A percentile compares a stretch with the other conserved stretches of the same genome.
Conservation (phyloP, 2,797 vertebrate genomes). For the Microctenopoma lineatum region DNA sequence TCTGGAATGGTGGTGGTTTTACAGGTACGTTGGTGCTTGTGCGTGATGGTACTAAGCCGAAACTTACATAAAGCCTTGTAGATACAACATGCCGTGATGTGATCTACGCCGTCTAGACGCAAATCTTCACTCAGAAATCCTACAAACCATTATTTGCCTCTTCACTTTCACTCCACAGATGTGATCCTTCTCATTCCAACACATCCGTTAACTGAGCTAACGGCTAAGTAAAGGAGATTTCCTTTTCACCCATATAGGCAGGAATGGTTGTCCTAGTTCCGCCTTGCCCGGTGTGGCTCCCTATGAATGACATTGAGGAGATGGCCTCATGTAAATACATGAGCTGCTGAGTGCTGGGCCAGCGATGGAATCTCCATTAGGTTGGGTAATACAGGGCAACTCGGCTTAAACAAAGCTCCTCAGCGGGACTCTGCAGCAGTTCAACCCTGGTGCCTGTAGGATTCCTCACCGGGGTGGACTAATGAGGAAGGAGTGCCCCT, state of each 20-base stretch:
- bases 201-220: slow-evolving; percentile 6
- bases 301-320: slow-evolving; percentile 40
- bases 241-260: slow-evolving; percentile 13
- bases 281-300: neutral
- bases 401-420: slow-evolving; percentile 63
- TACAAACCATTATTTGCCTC: neutral
- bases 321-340: slow-evolving; percentile 50
- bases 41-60: neutral
- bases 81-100: neutral
- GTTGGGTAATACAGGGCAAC: slow-evolving; percentile 49
- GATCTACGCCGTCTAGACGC: neutral
- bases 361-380: slow-evolving; percentile 48
- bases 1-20: slow-evolving; percentile 19
- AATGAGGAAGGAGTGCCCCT: slow-evolving; percentile 57
- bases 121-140: neutral
- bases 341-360: neutral
- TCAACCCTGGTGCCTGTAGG: slow-evolving; percentile 35
- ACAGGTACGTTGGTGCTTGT: slow-evolving; percentile 6
- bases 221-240: slow-evolving; percentile 27
- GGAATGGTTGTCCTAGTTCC: slow-evolving; percentile 23
- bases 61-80: neutral
- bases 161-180: neutral
- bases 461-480: slow-evolving; percentile 38
- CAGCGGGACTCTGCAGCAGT: slow-evolving; percentile 41
- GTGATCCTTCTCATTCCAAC: neutral